Evolutionary conservation across 1,140 invertebrate species (phyloP).

Genomic region (Ceratina calcarata): DNA sequence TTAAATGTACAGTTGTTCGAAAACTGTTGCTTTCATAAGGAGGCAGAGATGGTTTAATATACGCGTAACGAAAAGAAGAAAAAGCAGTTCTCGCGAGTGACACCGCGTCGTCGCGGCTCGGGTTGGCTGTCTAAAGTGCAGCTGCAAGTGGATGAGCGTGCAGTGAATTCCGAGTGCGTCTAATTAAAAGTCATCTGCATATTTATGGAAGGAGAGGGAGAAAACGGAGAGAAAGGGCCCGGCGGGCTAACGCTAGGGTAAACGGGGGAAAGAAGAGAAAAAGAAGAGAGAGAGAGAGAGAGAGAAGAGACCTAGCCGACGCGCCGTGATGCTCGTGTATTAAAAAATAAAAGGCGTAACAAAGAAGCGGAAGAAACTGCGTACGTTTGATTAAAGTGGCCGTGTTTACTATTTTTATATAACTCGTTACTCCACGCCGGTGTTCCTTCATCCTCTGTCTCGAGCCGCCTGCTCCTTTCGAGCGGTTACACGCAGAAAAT

Average conservation of each 20-base stretch:
- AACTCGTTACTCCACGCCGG: not conserved
- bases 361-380: conserved; percentile 44
- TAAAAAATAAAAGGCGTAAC: conserved; percentile 40
- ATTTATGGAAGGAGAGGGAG: conserved; percentile 27
- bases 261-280: not conserved
- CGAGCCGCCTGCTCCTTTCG: not conserved
- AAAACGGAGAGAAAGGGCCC: conserved; percentile 18
- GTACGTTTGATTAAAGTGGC: conserved; percentile 36
- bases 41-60: conserved; percentile 34
- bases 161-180: conserved; percentile 50
- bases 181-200: conserved; percentile 57
- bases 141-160: conserved; percentile 53
- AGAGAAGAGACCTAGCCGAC: not conserved
- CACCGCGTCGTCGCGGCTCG: conserved; percentile 9
- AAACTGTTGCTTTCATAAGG: not conserved
- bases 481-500: conserved; percentile 1
- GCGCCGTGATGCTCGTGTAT: not conserved
- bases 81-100: conserved; percentile 12
- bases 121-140: conserved; percentile 41
- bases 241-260: conserved; percentile 22
- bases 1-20: not conserved
- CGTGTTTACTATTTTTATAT: conserved; percentile 32
- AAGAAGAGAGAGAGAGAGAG: not conserved
- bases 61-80: conserved; percentile 31
- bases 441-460: not conserved